phyloP scores from a whole-genome alignment of 2,797 vertebrate species.

The Gymnoscopelus microlampas region DNA sequence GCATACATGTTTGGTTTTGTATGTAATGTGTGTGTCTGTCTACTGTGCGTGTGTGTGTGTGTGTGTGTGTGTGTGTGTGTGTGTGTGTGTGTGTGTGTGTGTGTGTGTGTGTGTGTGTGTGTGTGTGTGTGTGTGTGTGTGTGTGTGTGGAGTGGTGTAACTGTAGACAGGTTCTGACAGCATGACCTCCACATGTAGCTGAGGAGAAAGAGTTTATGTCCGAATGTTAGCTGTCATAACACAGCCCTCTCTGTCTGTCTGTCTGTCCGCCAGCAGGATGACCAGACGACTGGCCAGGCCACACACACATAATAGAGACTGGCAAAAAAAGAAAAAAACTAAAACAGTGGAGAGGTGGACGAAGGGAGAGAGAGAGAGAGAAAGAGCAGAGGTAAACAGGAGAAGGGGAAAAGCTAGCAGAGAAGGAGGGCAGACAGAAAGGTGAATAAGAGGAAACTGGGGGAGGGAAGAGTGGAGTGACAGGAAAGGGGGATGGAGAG shows the following conservation, averaged over 20 bases:
- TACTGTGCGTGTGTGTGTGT: constrained; percentile 11
- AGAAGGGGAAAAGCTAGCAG: background rate
- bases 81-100: constrained; percentile 1
- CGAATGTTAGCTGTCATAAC: constrained; percentile 78
- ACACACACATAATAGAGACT: constrained; percentile 76
- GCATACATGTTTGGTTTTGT: no score
- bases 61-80: constrained; percentile 19
- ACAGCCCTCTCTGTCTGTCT: constrained; percentile 56
- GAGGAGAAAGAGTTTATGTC: constrained; percentile 64
- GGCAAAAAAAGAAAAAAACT: constrained; percentile 54
- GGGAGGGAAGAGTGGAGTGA: background rate
- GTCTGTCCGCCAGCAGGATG: constrained; percentile 51
- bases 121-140: constrained; percentile 19
- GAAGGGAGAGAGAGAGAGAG: constrained; percentile 63
- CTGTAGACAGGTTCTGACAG: constrained; percentile 74
- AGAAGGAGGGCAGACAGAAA: background rate
- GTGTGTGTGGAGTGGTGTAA: constrained; percentile 22
- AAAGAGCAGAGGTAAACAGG: background rate
- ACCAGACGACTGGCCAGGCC: constrained; percentile 75
- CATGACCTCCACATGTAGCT: constrained; percentile 74
- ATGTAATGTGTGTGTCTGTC: no score
- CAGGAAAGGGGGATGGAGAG: no score
- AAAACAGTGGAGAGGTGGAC: background rate
- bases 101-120: background rate
- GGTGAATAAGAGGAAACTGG: background rate